Evolutionary conservation across 2,113 vertebrate species (phyloP).

Genomic region (Cardinalis cardinalis): DNA sequence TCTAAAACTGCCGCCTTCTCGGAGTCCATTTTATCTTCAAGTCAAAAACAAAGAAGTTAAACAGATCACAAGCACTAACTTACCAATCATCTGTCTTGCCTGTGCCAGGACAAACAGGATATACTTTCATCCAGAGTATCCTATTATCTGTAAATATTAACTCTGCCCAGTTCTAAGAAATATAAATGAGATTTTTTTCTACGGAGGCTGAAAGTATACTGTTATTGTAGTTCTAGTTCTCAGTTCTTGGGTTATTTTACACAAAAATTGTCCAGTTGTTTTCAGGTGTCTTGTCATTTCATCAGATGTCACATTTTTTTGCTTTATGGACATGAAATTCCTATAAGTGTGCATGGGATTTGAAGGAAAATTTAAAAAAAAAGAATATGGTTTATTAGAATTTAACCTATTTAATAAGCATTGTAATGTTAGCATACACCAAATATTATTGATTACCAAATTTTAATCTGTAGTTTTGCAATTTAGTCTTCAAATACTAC

Average conservation of each 20-base stretch:
- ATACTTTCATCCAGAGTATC: background rate
- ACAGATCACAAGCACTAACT: background rate
- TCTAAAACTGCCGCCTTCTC: background rate
- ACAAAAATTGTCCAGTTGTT: background rate
- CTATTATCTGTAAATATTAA: background rate
- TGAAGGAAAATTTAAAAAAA: background rate
- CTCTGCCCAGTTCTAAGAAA: background rate
- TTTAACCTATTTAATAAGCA: background rate
- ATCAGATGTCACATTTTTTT: background rate
- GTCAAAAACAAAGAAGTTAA: background rate
- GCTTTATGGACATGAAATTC: background rate
- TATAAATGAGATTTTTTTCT: background rate
- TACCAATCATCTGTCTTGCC: background rate
- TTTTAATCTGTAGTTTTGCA: background rate
- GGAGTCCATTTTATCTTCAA: background rate
- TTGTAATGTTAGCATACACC: background rate
- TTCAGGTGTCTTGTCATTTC: background rate
- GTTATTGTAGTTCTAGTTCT: background rate
- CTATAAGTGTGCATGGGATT: background rate
- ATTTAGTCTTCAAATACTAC: background rate
- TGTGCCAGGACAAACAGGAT: background rate
- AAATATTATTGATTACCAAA: background rate
- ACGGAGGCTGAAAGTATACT: background rate
- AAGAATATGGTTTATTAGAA: background rate
- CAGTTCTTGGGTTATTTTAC: background rate